Evolutionary conservation across 2,797 vertebrate genomes (phyloP), one percentile per base, ranked within the genome.

Genomic region (Gastrophryne carolinensis): DNA sequence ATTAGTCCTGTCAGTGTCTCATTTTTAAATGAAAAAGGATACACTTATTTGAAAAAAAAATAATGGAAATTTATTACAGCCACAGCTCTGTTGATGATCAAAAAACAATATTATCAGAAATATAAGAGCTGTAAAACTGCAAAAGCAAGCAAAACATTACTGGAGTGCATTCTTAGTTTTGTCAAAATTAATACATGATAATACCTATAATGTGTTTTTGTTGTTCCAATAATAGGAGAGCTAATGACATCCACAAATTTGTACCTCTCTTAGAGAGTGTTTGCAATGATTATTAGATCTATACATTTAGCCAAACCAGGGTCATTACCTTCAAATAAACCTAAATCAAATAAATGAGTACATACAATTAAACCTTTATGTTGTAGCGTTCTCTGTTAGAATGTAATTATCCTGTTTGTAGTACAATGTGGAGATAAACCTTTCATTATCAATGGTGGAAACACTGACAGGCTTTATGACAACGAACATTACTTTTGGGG

Each of bases 241-340:
- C 5, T 54, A 70, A 77, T 70, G 58, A 54, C 34, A 35, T 70
- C 49, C 49, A 64, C 13, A 71, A 30, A 47, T 29, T 50, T 30
- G 24, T 49, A 68, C 41, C 41, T 61, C 73, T 61, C 21, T 41
- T 60, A 27, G 19, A 63, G 35, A 56, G 56, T 64, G 65, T 77
- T 77, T 63, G 74, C 44, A 7, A 29, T 63, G 66, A 70, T 77
- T 70, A 77, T 77, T 70, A 77, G 74, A 63, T 61, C 66, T 64
- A 63, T 77, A 77, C 74, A 77, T 77, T 77, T 69, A 64, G 66
- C 62, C 35, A 60, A 70, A 77, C 26, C 74, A 70, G 74, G 66
- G 74, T 77, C 74, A 77, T 77, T 77, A 77, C 66, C 49, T 77
- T 19, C 58, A 57, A 70, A 76, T 70, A 58, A 71, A 58, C 60